phyloP scores from a whole-genome alignment of 2,797 vertebrate species.

The Echeneis naucrates region DNA sequence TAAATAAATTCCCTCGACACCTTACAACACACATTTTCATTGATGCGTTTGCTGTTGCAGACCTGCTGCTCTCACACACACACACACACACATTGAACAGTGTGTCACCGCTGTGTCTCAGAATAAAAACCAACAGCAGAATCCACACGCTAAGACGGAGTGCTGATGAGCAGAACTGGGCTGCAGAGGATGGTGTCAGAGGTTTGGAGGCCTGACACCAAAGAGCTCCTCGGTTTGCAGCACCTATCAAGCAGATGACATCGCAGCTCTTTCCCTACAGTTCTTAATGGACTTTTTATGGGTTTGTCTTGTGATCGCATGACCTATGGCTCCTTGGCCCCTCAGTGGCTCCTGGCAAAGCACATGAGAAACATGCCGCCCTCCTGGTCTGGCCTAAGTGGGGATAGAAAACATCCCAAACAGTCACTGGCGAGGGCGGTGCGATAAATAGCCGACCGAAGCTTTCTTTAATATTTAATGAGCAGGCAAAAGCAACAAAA shows the following conservation, averaged over 20 bases:
- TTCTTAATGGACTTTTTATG: slow-evolving; percentile 99
- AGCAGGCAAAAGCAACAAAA: background rate
- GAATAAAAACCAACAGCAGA: too few species aligned
- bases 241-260: slow-evolving; percentile 96
- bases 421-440: background rate
- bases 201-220: slow-evolving; percentile 72
- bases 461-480: background rate
- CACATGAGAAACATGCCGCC: slow-evolving; percentile 90
- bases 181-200: slow-evolving; percentile 25
- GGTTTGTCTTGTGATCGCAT: slow-evolving; percentile 90
- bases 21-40: too few species aligned
- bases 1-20: too few species aligned
- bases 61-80: too few species aligned
- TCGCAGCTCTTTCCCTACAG: slow-evolving; percentile 92
- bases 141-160: slow-evolving; percentile 14
- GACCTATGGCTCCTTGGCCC: slow-evolving; percentile 89
- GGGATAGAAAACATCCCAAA: slow-evolving; percentile 19
- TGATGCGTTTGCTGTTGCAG: too few species aligned
- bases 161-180: background rate
- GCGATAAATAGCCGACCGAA: background rate
- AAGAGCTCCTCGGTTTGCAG: slow-evolving; percentile 94
- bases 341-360: slow-evolving; percentile 85
- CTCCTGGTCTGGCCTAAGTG: slow-evolving; percentile 34
- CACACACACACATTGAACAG: background rate
- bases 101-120: too few species aligned